Evolutionary conservation across 2,797 vertebrate genomes (phyloP).

Genomic region (Pygocentrus nattereri): DNA sequence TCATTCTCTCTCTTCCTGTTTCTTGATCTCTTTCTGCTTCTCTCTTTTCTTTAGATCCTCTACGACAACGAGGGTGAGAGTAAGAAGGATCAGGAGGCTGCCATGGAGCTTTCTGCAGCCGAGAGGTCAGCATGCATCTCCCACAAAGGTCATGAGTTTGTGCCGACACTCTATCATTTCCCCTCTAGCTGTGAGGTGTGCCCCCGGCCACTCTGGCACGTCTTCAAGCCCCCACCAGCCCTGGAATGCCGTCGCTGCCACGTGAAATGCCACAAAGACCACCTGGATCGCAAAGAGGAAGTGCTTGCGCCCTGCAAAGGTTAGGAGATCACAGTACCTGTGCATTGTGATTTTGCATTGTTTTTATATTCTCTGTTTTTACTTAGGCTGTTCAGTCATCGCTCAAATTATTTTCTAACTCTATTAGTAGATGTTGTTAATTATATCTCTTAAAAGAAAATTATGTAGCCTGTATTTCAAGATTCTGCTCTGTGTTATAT

Average conservation of each 20-base stretch:
- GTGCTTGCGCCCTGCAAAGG: conserved; percentile 94
- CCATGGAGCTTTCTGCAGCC: conserved; percentile 78
- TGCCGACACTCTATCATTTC: conserved; percentile 96
- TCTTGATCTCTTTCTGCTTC: not conserved
- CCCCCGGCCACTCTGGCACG: conserved; percentile 91
- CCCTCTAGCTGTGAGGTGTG: conserved; percentile 96
- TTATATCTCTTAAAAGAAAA: too few relatives aligned
- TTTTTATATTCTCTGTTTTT: not conserved
- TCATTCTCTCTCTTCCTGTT: not conserved
- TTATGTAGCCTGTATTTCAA: not conserved
- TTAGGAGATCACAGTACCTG: conserved; percentile 62
- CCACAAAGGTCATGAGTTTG: conserved; percentile 97
- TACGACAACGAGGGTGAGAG: conserved; percentile 97
- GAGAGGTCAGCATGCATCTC: conserved; percentile 91
- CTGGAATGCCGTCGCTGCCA: conserved; percentile 96
- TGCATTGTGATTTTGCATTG: not conserved
- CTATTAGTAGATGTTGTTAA: not conserved
- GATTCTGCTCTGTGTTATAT: not conserved
- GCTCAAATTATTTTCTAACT: not conserved
- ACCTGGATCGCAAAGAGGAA: conserved; percentile 94
- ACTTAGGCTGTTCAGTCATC: too few relatives aligned
- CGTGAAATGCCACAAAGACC: conserved; percentile 97
- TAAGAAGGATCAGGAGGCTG: conserved; percentile 90
- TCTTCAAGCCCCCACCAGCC: conserved; percentile 96
- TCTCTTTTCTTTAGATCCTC: conserved; percentile 82